Base-by-base conservation (phyloP, 2,888 invertebrate genomes). In the Sminthurinus aureus region DNA sequence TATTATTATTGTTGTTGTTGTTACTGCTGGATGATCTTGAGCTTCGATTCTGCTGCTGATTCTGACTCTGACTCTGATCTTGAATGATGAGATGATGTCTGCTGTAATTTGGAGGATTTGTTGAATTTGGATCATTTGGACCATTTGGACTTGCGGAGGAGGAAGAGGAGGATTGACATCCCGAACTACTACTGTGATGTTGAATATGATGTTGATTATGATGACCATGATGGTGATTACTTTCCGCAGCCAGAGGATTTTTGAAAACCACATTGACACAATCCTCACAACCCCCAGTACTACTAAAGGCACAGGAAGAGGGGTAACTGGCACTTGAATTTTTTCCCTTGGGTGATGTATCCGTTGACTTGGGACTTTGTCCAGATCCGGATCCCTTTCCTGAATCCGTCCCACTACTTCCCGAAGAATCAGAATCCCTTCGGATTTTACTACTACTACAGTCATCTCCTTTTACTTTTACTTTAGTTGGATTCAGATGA, bases 351-450 rank as follows among this genome's bases (percentile, higher is more conserved):
- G 79, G 79, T 4, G 79, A 80, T 6, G 26, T 22, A 0, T 79
- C 66, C 0, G 66, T 67, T 51, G 71, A 24, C 6, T 38, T 52
- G 0, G 80, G 83, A 51, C 76, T 83, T 24, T 69, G 81, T 18
- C 66, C 81, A 4, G 80, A 80, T 78, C 84, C 87, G 4, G 88
- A 88, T 0, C 88, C 87, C 76, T 88, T 86, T 13, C 88, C 88
- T 24, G 88, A 88, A 80, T 88, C 88, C 2, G 84, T 79, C 24
- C 79, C 79, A 73, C 80, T 81, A 81, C 76, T 76, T 18, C 80
- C 80, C 6, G 38, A 38, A 38, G 38, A 38, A 51, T 81, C 71
- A 0, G 80, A 81, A 24, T 81, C 73, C 20, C 80, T 12, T 24
- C 80, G 50, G 0, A 20, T 12, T 24, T 81, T 81, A 38, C 22